These are phyloP conservation scores for Scaptomyza polygonia DNA, from an alignment of 2,888 invertebrate species.

Conservation along the genomic window DNA sequence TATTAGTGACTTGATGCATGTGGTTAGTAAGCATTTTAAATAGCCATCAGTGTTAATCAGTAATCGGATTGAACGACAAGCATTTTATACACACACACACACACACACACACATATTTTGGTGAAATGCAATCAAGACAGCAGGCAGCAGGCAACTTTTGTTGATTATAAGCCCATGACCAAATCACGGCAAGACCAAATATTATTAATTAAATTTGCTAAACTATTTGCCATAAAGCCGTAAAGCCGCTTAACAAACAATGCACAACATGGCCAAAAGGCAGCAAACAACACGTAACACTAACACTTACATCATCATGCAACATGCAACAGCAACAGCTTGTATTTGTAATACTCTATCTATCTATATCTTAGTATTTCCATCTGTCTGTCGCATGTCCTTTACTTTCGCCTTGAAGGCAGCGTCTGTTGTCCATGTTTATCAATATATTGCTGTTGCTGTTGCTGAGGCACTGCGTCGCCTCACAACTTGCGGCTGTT, in stretches of 20 bases:
- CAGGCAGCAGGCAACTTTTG: conserved; percentile 27
- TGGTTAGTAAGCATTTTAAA: conserved; percentile 15
- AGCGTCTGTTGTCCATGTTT: conserved; percentile 67
- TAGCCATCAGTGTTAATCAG: conserved; percentile 17
- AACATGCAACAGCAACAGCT: conserved; percentile 15
- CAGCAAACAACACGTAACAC: neutral
- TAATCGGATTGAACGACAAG: conserved; percentile 12
- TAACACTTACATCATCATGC: too few relatives aligned
- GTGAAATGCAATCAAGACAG: neutral
- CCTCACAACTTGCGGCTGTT: conserved; percentile 66
- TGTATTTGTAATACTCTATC: conserved; percentile 1
- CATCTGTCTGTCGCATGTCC: conserved; percentile 17
- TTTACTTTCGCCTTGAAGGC: conserved; percentile 19
- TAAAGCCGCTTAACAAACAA: conserved; percentile 49
- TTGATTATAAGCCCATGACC: conserved; percentile 22
- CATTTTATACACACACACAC: neutral
- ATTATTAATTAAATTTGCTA: conserved; percentile 73
- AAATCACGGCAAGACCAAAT: conserved; percentile 42
- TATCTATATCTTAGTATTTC: conserved; percentile 2
- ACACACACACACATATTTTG: too few relatives aligned
- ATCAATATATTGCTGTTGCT: conserved; percentile 67
- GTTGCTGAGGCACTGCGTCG: conserved; percentile 52
- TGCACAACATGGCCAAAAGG: conserved; percentile 38
- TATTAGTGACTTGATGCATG: conserved; percentile 7
- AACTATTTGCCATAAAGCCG: conserved; percentile 54